Conservation (phyloP, 2,113 vertebrate genomes). For the Hylia prasina region DNA sequence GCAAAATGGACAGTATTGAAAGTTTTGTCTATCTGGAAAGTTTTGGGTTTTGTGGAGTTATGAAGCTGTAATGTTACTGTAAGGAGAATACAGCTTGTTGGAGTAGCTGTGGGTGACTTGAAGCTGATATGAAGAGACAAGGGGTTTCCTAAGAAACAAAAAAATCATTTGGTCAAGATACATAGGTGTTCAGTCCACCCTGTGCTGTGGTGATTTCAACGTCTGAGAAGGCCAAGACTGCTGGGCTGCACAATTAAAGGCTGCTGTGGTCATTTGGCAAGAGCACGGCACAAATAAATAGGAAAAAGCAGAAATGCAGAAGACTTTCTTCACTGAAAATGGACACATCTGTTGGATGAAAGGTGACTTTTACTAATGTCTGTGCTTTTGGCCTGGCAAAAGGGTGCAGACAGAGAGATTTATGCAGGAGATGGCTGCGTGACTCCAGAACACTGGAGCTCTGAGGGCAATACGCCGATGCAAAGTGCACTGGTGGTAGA, state of each 20-base stretch:
- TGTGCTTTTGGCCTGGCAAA: neutral
- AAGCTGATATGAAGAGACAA: neutral
- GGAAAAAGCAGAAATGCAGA: neutral
- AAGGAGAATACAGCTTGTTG: slow-evolving; percentile 2
- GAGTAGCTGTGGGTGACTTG: neutral
- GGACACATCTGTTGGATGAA: neutral
- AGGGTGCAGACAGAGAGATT: neutral
- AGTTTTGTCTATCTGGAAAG: neutral
- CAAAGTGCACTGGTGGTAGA: neutral
- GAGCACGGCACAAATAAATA: neutral
- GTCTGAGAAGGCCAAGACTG: neutral
- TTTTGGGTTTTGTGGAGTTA: neutral
- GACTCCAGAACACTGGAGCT: neutral
- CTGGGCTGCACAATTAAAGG: neutral
- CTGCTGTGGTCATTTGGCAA: neutral
- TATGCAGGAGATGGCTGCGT: neutral
- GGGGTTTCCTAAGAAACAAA: neutral
- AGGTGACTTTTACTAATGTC: neutral
- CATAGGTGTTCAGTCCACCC: neutral
- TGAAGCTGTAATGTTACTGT: neutral
- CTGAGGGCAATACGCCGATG: neutral
- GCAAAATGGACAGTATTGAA: neutral
- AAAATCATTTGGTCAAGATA: neutral
- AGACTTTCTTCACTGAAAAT: neutral
- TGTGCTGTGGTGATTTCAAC: neutral